These are phyloP conservation scores for Polylopha cassiicola DNA, from an alignment of 2,888 invertebrate species.

Conservation along the genomic window DNA sequence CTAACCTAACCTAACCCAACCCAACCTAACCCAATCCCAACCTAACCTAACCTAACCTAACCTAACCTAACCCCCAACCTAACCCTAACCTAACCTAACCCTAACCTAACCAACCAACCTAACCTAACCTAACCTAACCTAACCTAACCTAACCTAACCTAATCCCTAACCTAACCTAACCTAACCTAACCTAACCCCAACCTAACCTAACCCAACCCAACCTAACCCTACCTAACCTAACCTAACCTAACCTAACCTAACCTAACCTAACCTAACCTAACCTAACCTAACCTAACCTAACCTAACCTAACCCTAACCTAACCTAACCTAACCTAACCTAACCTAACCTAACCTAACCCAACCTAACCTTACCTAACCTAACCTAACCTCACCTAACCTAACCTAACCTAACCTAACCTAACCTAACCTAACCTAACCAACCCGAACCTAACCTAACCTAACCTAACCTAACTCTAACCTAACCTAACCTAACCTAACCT, in stretches of 20 bases:
- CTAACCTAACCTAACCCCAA: conserved; percentile 21
- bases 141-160: conserved; percentile 4
- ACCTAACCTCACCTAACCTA: conserved; percentile 26
- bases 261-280: conserved; percentile 16
- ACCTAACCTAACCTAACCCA: conserved; percentile 26
- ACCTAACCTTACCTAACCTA: conserved; percentile 26
- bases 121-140: conserved; percentile 4
- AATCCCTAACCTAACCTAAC: conserved; percentile 6
- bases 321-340: conserved; percentile 25
- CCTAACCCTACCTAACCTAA: conserved; percentile 5
- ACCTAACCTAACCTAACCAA: conserved; percentile 26
- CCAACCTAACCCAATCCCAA: conserved; percentile 3
- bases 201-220: conserved; percentile 10
- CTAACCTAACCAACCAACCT: conserved; percentile 12
- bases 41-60: conserved; percentile 6
- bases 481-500: conserved; percentile 20
- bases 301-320: conserved; percentile 19
- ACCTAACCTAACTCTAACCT: conserved; percentile 26
- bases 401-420: conserved; percentile 26
- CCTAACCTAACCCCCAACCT: conserved; percentile 5
- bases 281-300: conserved; percentile 16
- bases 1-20: conserved; percentile 5
- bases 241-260: conserved; percentile 16
- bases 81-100: conserved; percentile 5
- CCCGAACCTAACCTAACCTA: conserved; percentile 25